Evolutionary conservation across 2,888 invertebrate species (phyloP), one percentile per base, ranked within the genome.

Genomic region (Blastobasis adustella): DNA sequence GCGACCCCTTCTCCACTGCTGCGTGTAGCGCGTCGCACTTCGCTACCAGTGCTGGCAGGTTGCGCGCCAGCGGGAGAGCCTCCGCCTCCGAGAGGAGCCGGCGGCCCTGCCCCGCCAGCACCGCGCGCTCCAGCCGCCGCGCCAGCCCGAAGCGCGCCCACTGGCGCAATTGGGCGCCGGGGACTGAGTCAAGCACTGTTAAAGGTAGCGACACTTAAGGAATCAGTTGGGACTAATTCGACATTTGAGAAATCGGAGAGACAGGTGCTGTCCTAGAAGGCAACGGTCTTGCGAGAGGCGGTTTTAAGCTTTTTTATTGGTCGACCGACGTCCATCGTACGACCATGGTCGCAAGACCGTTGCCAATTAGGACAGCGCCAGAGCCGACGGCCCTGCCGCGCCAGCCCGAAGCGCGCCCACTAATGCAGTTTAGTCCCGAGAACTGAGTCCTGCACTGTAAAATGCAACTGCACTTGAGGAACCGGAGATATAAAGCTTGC

Each of bases 21-120:
- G 92, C 92, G 69, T 96, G 96, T 1, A 95, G 88, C 45, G 93
- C 90, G 48, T 93, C 91, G 54, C 96, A 95, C 78, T 93, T 94
- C 4, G 93, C 93, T 82, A 96, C 91, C 58, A 94, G 90, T 46
- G 90, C 89, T 0, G 94, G 93, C 46, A 85, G 63, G 56, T 80
- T 75, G 47, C 65, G 69, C 0, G 84, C 65, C 36, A 80, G 65
- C 1, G 79, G 74, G 45, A 82, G 57, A 0, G 74, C 71, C 45
- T 79, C 79, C 0, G 82, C 71, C 55, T 77, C 82, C 0, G 74
- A 72, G 52, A 85, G 71, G 54, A 87, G 73, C 54, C 82, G 76
- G 44, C 71, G 79, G 52, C 87, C 87, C 58, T 86, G 85, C 4
- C 89, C 89, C 0, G 79, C 82, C 5, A 89, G 74, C 51, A 87